Evolutionary conservation across 1,140 invertebrate species (phyloP).

Genomic region (Bombus pascuorum): DNA sequence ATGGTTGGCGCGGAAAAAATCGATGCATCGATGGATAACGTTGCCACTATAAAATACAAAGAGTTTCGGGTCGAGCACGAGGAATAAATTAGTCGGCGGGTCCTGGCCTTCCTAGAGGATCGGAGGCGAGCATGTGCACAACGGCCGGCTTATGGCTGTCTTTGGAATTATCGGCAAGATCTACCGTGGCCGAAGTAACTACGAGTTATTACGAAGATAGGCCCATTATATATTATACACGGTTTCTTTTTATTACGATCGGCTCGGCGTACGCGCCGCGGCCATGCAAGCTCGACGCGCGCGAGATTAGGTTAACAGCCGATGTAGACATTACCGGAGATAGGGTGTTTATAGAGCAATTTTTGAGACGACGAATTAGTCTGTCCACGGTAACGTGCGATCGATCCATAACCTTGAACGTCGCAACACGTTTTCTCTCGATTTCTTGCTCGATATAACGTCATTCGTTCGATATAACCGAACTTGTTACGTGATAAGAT

Average conservation of each 20-base stretch:
- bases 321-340: slow-evolving; percentile 67
- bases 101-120: slow-evolving; percentile 17
- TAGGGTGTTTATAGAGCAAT: slow-evolving; percentile 66
- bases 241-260: slow-evolving; percentile 64
- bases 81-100: slow-evolving; percentile 44
- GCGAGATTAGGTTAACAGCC: slow-evolving; percentile 54
- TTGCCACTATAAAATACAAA: slow-evolving; percentile 42
- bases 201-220: slow-evolving; percentile 70
- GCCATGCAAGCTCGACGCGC: slow-evolving; percentile 15
- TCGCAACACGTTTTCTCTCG: neutral
- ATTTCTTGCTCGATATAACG: neutral
- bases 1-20: neutral
- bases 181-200: slow-evolving; percentile 64
- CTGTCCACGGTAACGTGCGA: slow-evolving; percentile 4
- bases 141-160: slow-evolving; percentile 45
- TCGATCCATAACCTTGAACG: neutral
- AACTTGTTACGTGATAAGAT: neutral
- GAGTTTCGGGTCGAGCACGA: slow-evolving; percentile 20
- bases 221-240: slow-evolving; percentile 72
- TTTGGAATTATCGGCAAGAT: slow-evolving; percentile 67
- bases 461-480: neutral
- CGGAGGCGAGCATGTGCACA: slow-evolving; percentile 23
- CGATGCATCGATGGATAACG: slow-evolving; percentile 33
- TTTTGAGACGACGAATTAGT: slow-evolving; percentile 52
- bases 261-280: slow-evolving; percentile 23